Percentiles rank a stretch among this genome's conserved stretches.
These are phyloP conservation scores for Anguilla rostrata DNA, from an alignment of 2,113 vertebrate species.

Conservation along the genomic window DNA sequence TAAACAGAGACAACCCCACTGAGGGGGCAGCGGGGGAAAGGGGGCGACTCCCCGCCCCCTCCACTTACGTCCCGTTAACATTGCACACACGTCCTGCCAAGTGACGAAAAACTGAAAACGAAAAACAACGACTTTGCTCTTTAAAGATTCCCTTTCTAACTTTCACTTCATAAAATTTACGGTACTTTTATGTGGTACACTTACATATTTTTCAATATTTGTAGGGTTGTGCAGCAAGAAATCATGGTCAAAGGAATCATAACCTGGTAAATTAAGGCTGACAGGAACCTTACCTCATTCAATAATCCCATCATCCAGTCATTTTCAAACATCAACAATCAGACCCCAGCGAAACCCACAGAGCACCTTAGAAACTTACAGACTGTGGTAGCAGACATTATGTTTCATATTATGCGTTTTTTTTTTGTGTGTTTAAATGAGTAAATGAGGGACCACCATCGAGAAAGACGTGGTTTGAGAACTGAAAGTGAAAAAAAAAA, in stretches of 20 bases:
- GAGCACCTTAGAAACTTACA: background rate
- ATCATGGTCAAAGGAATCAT: background rate
- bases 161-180: background rate
- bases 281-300: background rate
- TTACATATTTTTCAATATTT: background rate
- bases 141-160: too few species aligned
- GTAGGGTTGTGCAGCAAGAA: background rate
- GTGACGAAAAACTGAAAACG: too few species aligned
- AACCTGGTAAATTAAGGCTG: background rate
- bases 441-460: background rate
- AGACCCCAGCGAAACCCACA: background rate
- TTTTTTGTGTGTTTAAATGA: background rate
- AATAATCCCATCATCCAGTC: background rate
- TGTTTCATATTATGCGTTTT: background rate
- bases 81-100: too few species aligned
- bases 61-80: too few species aligned
- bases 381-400: background rate
- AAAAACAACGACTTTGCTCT: too few species aligned
- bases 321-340: background rate
- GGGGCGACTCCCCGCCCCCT: too few species aligned
- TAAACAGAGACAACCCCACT: background rate
- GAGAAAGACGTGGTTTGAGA: background rate
- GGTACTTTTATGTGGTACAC: background rate
- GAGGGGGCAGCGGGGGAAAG: background rate
- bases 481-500: too few species aligned